Percentiles rank a stretch among this genome's conserved stretches.
phyloP scores from a whole-genome alignment of 1,140 invertebrate species.

The Philotrypesis tridentata region DNA sequence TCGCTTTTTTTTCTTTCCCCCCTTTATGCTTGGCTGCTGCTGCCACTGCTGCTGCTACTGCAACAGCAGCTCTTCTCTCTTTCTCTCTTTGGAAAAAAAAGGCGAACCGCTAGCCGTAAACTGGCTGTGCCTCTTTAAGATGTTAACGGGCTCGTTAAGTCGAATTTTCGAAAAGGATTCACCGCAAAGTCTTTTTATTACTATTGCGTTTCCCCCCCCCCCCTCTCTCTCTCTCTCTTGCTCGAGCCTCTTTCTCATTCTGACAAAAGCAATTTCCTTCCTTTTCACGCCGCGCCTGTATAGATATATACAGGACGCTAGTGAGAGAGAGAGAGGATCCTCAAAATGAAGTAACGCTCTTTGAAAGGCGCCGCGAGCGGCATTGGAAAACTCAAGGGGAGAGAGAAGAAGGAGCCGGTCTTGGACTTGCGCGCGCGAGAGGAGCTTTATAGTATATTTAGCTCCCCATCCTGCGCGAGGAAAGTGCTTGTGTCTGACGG shows the following conservation, averaged over 20 bases:
- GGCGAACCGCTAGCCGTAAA: slow-evolving; percentile 14
- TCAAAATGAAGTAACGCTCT: slow-evolving; percentile 35
- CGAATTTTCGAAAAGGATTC: slow-evolving; percentile 38
- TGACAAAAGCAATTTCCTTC: slow-evolving; percentile 41
- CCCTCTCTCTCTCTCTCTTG: slow-evolving; percentile 1
- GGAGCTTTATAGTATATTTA: background rate
- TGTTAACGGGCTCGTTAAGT: slow-evolving; percentile 44
- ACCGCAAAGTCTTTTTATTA: slow-evolving; percentile 44
- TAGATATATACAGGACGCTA: background rate
- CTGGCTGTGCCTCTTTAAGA: slow-evolving; percentile 13
- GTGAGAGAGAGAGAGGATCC: slow-evolving; percentile 6
- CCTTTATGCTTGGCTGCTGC: background rate
- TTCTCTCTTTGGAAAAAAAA: no score
- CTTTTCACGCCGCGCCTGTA: background rate
- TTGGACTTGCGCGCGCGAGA: background rate
- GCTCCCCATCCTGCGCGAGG: background rate
- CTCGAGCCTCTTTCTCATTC: background rate
- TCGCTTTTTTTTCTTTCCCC: background rate
- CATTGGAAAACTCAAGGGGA: background rate
- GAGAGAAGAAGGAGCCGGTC: background rate
- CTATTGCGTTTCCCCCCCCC: slow-evolving; percentile 40
- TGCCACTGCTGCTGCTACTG: no score
- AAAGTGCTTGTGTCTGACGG: background rate
- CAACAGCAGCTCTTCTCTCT: background rate
- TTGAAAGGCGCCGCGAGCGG: slow-evolving; percentile 23